Percentiles rank a stretch among this genome's conserved stretches.
These are phyloP conservation scores for Dallia pectoralis DNA, from an alignment of 2,797 vertebrate genomes.

Conservation along the genomic window DNA sequence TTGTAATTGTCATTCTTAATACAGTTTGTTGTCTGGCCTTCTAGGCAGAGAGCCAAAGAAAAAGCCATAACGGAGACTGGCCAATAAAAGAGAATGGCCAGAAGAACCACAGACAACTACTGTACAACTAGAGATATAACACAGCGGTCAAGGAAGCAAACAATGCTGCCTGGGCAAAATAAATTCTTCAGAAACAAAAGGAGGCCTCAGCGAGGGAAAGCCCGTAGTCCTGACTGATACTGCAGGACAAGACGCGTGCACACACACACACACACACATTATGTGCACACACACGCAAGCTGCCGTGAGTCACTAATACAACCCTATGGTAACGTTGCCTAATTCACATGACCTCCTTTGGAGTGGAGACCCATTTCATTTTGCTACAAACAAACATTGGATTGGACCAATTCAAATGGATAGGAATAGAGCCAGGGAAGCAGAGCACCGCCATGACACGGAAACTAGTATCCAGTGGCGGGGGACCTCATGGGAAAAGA, in stretches of 20 bases:
- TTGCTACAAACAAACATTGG: background rate
- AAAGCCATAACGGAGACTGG: too few relatives aligned
- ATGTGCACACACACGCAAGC: conserved; percentile 23
- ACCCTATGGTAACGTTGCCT: conserved; percentile 22
- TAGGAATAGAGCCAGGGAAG: background rate
- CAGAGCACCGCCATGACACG: background rate
- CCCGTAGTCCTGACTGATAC: conserved; percentile 48
- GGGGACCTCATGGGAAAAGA: background rate
- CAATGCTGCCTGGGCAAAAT: background rate
- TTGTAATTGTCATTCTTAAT: too few relatives aligned
- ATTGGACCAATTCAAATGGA: background rate
- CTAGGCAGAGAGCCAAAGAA: too few relatives aligned
- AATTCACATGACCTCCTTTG: conserved; percentile 13
- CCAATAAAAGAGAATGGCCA: too few relatives aligned
- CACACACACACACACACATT: conserved; percentile 23
- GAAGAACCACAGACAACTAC: too few relatives aligned
- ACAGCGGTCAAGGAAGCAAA: conserved; percentile 25
- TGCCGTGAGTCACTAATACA: background rate
- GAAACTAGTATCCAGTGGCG: conserved; percentile 1
- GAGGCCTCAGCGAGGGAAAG: conserved; percentile 4
- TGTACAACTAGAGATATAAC: conserved; percentile 8
- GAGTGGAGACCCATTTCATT: background rate
- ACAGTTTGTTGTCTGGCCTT: too few relatives aligned
- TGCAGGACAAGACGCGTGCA: conserved; percentile 34
- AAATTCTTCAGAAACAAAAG: conserved; percentile 27